Evolutionary conservation across 2,113 vertebrate species (phyloP), one percentile per base, ranked within the genome.

Genomic region (Sciurus niger): DNA sequence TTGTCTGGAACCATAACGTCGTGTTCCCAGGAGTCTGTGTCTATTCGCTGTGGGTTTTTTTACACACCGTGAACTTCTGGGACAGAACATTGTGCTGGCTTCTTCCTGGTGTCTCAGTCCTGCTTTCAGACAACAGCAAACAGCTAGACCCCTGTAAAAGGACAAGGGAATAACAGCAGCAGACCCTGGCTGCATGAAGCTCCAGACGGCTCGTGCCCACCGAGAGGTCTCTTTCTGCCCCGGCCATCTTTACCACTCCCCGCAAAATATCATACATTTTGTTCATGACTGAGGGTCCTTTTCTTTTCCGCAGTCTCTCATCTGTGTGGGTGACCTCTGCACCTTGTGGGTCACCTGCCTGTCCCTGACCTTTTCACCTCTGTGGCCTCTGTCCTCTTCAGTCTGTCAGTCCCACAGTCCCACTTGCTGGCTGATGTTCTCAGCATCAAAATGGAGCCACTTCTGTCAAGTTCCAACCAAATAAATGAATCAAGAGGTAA

Each of bases 341-440:
- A 34, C 16, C 60, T 8, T 32, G 3, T 0, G 6, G 40, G 1
- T 3, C 10, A 43, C 2, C 65, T 70, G 10, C 14, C 46, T 16
- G 17, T 10, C 40, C 14, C 24, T 34, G 53, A 65, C 16, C 4
- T 14, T 53, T 20, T 20, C 12, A 32, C n/a, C 32, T 55, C 14
- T 65, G 9, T 14, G 6, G 67, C 40, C 34, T 65, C 20, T 1
- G 0, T 1, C 24, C 24, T 8, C 55, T 34, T 80, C 4, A 34
- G 34, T n/a, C 12, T n/a, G 3, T 58, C 51, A 63, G 8, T 60
- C 11, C 5, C n/a, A 11, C 6, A 14, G 55, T 1, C 43, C 25
- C 2, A 34, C 67, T 6, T 6, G 55, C 65, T 30, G 22, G 24
- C 60, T 25, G 7, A 22, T 17, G 8, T 17, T 2, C 20, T 11